Evolutionary conservation across 1,140 invertebrate genomes (phyloP), one percentile per base, ranked within the genome.

Genomic region (Lepeophtheirus salmonis): DNA sequence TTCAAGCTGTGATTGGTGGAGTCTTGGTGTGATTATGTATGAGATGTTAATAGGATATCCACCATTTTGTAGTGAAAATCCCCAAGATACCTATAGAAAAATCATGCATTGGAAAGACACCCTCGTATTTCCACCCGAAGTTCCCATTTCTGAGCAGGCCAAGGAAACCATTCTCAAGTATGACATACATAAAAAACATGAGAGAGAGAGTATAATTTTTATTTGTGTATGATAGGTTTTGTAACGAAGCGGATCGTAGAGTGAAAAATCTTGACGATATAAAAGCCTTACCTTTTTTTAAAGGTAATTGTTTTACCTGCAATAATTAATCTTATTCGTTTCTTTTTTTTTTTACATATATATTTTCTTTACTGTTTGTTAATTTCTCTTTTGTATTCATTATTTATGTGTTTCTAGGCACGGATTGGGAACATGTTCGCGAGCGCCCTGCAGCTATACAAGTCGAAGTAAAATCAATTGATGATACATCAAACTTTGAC

Each of bases 51-150:
- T 99, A 74, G 59, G 95, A 50, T 98, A 97, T 75, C 96, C 96
- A 63, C 95, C 95, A 48, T 99, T 99, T 73, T 98, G 95, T 72
- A 96, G 91, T 41, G 95, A 98, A 73, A 97, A 94, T 69, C 92
- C 96, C 12, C 91, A 97, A 73, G 96, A 99, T 74, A 99, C 95
- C n/a, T 98, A 99, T 74, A 80, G 89, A 55, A 99, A 99, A 78
- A 92, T 99, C 53, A 97, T 99, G 88, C 96, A 94, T 70, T 99
- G 95, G 95, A 77, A 89, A 63, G 91, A 99, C 68, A 97, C 94
- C 1, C 76, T 99, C 50, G 82, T 90, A 22, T 99, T 99, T 72
- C 96, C 96, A 6, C 94, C 94, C 1, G 95, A 98, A 78, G 89
- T 97, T 65, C 95, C 96, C 60, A 97, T 99, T 68, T 95, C 89